These are phyloP conservation scores for Drosophila athabasca DNA, from an alignment of 1,140 invertebrate species.

Conservation along the genomic window DNA sequence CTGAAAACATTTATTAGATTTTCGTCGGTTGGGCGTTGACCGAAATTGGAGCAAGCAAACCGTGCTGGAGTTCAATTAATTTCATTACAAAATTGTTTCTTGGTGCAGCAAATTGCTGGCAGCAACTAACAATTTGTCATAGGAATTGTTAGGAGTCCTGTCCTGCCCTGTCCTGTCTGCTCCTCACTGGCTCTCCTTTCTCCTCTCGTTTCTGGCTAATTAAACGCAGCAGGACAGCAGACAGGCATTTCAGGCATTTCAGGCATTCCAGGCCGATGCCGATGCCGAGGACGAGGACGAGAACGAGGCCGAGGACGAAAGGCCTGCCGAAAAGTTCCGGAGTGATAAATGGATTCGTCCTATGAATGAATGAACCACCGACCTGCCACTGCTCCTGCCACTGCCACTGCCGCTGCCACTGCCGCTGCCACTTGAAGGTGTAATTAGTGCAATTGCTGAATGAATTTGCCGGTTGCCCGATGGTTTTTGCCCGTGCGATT, in stretches of 20 bases:
- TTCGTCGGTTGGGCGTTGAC: slow-evolving; percentile 52
- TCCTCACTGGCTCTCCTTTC: slow-evolving; percentile 1
- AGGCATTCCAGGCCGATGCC: neutral
- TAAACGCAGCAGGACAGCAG: slow-evolving; percentile 53
- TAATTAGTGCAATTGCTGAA: slow-evolving; percentile 76
- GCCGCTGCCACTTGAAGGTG: slow-evolving; percentile 51
- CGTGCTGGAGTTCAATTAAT: slow-evolving; percentile 58
- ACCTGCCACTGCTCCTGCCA: slow-evolving; percentile 23
- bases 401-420: neutral
- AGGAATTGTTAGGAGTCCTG: slow-evolving; percentile 28
- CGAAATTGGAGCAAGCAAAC: slow-evolving; percentile 47
- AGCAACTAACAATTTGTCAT: slow-evolving; percentile 72
- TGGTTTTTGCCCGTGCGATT: slow-evolving; percentile 37
- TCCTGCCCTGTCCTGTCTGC: slow-evolving; percentile 5
- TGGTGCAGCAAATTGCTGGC: slow-evolving; percentile 51
- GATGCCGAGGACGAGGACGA: too few species aligned
- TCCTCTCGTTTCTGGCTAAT: slow-evolving; percentile 44
- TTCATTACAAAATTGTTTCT: slow-evolving; percentile 73
- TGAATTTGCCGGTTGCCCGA: slow-evolving; percentile 24
- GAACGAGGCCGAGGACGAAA: neutral
- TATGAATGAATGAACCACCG: slow-evolving; percentile 54
- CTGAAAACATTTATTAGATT: slow-evolving; percentile 70
- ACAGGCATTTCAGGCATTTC: neutral
- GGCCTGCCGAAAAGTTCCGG: slow-evolving; percentile 14
- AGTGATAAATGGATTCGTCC: slow-evolving; percentile 59